Evolutionary conservation across 2,113 vertebrate species (phyloP).

Genomic region (Gymnarchus niloticus): DNA sequence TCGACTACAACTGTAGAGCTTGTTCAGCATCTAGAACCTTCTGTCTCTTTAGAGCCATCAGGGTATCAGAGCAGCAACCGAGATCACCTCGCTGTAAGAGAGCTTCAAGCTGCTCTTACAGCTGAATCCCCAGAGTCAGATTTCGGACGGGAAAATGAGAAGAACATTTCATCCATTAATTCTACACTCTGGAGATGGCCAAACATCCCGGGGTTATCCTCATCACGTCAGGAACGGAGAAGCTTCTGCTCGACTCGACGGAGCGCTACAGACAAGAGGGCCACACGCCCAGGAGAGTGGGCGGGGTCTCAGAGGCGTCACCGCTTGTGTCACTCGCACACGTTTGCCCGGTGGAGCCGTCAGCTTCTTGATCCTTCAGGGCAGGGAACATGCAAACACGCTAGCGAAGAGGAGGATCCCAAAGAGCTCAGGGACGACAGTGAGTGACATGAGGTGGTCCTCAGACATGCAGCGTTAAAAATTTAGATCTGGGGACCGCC

Average conservation of each 20-base stretch:
- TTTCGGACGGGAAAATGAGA: not conserved
- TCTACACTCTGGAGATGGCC: not conserved
- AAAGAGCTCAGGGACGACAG: not conserved
- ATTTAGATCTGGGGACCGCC: not conserved
- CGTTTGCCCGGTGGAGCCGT: too few species aligned
- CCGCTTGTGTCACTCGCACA: too few species aligned
- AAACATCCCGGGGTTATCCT: not conserved
- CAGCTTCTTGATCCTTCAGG: too few species aligned
- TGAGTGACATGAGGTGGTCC: not conserved
- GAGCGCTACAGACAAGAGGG: not conserved
- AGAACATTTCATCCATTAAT: constrained; percentile 9
- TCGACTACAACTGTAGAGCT: not conserved
- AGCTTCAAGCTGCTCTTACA: not conserved
- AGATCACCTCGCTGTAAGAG: not conserved
- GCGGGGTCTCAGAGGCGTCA: too few species aligned
- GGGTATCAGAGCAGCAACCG: not conserved
- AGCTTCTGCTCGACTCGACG: not conserved
- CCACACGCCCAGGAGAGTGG: too few species aligned
- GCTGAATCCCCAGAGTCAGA: not conserved
- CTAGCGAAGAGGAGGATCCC: too few species aligned
- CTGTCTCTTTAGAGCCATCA: too few species aligned
- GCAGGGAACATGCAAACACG: too few species aligned
- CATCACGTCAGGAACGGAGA: not conserved
- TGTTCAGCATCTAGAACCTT: not conserved
- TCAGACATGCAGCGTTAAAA: not conserved